A percentile compares a stretch with the other conserved stretches of the same genome.
Conservation (phyloP, 1,140 invertebrate species). For the Spodoptera litura region DNA sequence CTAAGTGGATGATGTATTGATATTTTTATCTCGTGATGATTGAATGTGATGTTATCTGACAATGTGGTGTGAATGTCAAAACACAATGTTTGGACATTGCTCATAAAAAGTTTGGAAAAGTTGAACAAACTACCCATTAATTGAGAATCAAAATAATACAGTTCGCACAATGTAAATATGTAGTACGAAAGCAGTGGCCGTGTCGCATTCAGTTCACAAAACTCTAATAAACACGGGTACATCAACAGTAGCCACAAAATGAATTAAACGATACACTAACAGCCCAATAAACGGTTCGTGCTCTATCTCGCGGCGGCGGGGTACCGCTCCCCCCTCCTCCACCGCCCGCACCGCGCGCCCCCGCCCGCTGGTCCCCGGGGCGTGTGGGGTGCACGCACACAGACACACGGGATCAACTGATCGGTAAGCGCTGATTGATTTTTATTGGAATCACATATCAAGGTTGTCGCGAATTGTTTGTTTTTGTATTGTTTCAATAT, state of each 20-base stretch:
- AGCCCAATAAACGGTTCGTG: slow-evolving; percentile 53
- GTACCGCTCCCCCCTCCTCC: slow-evolving; percentile 9
- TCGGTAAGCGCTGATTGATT: slow-evolving; percentile 74
- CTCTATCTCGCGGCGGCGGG: slow-evolving; percentile 50
- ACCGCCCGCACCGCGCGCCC: neutral
- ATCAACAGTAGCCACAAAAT: slow-evolving; percentile 40
- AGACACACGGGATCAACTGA: slow-evolving; percentile 56
- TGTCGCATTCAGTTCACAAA: slow-evolving; percentile 11
- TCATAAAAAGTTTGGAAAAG: too few relatives aligned
- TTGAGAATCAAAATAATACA: too few relatives aligned
- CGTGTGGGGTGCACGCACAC: slow-evolving; percentile 33
- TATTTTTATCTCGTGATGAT: slow-evolving; percentile 25
- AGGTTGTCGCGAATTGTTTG: slow-evolving; percentile 53
- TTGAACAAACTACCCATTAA: neutral
- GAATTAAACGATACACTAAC: slow-evolving; percentile 47
- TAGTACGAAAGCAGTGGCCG: too few relatives aligned
- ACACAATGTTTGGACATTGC: too few relatives aligned
- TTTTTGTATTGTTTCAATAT: neutral
- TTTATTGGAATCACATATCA: slow-evolving; percentile 70
- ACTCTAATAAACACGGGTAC: slow-evolving; percentile 36
- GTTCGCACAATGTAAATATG: too few relatives aligned
- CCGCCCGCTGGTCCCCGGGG: neutral
- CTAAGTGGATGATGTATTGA: slow-evolving; percentile 30
- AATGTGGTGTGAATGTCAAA: neutral
- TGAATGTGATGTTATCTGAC: neutral